phyloP scores from a whole-genome alignment of 2,113 vertebrate genomes.

The Formicarius rufipectus region DNA sequence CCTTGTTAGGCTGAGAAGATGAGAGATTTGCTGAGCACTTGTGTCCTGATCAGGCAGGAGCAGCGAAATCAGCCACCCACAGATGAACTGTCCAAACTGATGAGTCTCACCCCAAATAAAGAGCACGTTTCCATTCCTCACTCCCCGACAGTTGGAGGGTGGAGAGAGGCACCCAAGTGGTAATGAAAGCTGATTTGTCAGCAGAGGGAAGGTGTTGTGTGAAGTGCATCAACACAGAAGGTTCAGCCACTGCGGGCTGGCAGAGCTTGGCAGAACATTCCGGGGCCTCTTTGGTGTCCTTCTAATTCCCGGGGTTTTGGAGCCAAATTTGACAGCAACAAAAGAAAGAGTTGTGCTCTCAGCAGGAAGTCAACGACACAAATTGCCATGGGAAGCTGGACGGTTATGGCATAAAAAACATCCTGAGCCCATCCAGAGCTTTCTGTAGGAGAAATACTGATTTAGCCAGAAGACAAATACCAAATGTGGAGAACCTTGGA shows the following conservation, averaged over 20 bases:
- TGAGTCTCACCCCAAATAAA: slow-evolving; percentile 25
- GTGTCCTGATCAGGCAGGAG: background rate
- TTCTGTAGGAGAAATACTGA: background rate
- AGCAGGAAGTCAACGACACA: background rate
- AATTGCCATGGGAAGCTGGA: background rate
- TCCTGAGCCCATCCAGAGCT: background rate
- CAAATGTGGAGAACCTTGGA: too few species aligned
- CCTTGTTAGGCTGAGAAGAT: background rate
- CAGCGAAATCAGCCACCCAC: background rate
- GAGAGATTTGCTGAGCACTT: background rate
- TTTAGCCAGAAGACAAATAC: slow-evolving; percentile 19
- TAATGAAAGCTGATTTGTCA: slow-evolving; percentile 22
- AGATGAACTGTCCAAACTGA: slow-evolving; percentile 24
- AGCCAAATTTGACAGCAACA: background rate
- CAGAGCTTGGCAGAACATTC: background rate
- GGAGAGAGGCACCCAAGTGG: background rate
- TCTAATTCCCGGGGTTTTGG: background rate
- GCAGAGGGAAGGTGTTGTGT: background rate
- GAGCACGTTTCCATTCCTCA: slow-evolving; percentile 10
- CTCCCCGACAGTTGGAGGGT: background rate
- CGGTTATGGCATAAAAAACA: background rate
- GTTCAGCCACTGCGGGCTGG: background rate
- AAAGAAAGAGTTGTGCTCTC: background rate
- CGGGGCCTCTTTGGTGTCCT: background rate
- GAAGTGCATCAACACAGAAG: background rate